Evolutionary conservation across 2,797 vertebrate genomes (phyloP).

Genomic region (Aselliscus stoliczkanus): DNA sequence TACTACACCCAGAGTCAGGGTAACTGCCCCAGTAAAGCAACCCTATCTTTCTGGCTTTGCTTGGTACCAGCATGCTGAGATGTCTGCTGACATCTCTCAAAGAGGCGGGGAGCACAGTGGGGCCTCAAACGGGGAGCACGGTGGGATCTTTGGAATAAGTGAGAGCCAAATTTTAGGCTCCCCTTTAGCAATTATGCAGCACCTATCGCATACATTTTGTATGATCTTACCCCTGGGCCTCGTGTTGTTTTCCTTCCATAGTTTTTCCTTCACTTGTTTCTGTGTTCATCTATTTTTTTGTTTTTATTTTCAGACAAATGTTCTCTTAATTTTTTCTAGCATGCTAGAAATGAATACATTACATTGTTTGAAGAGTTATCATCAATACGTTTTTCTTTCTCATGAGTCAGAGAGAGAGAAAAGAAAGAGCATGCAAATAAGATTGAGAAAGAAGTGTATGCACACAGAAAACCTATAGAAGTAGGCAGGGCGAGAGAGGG

Average conservation of each 20-base stretch:
- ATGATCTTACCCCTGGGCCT: too few species aligned
- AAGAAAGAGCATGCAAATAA: not conserved
- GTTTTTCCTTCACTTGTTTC: not conserved
- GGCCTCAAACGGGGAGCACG: too few species aligned
- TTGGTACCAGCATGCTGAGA: too few species aligned
- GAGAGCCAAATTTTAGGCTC: not conserved
- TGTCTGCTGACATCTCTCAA: too few species aligned
- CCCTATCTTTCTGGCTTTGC: not conserved
- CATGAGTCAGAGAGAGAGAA: conserved; percentile 76
- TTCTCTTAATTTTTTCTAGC: conserved; percentile 83
- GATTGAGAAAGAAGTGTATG: not conserved
- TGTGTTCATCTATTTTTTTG: not conserved
- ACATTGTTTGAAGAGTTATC: conserved; percentile 86
- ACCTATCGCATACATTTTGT: not conserved
- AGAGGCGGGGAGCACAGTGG: too few species aligned
- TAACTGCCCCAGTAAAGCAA: not conserved
- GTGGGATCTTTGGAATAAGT: too few species aligned
- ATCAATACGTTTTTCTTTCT: conserved; percentile 83
- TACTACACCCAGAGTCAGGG: not conserved
- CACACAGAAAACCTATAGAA: conserved; percentile 1
- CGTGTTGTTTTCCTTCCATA: not conserved
- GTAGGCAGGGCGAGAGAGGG: conserved; percentile 55
- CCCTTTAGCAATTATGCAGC: not conserved
- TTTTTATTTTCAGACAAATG: conserved; percentile 69
- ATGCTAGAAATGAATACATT: conserved; percentile 89